These are phyloP conservation scores for Anastrepha ludens DNA, from an alignment of 1,140 invertebrate genomes.

Conservation along the genomic window DNA sequence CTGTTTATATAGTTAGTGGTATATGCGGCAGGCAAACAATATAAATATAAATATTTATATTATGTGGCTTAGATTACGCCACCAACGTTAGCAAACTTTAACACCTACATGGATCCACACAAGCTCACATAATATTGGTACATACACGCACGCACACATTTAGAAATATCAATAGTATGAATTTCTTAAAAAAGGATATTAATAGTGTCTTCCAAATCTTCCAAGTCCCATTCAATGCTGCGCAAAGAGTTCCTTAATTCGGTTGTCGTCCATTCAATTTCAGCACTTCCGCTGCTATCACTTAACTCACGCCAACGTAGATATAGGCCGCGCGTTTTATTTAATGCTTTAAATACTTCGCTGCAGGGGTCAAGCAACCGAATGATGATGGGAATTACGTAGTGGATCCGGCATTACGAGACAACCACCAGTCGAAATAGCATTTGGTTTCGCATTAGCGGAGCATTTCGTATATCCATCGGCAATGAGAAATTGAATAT, in stretches of 20 bases:
- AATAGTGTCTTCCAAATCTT: constrained; percentile 96
- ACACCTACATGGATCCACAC: not conserved
- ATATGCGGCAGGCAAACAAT: constrained; percentile 28
- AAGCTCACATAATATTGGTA: not conserved
- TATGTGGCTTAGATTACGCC: not conserved
- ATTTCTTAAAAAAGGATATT: constrained; percentile 87
- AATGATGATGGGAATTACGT: constrained; percentile 51
- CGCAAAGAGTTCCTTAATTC: constrained; percentile 92
- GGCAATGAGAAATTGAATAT: not conserved
- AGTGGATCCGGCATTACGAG: not conserved
- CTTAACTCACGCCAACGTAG: constrained; percentile 91
- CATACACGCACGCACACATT: not conserved
- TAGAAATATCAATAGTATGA: not conserved
- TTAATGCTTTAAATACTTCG: constrained; percentile 94
- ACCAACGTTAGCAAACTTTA: not conserved
- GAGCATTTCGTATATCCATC: no score
- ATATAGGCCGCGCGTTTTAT: constrained; percentile 91
- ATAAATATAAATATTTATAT: constrained; percentile 58
- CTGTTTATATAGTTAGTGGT: not conserved
- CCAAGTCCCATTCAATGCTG: constrained; percentile 97
- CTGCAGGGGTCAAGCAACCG: constrained; percentile 75
- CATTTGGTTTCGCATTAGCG: not conserved
- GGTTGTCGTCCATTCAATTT: constrained; percentile 93
- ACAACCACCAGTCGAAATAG: not conserved
- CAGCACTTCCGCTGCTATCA: constrained; percentile 79